These are phyloP conservation scores for Serranus cabrilla DNA, from an alignment of 2,797 vertebrate genomes.

Conservation along the genomic window DNA sequence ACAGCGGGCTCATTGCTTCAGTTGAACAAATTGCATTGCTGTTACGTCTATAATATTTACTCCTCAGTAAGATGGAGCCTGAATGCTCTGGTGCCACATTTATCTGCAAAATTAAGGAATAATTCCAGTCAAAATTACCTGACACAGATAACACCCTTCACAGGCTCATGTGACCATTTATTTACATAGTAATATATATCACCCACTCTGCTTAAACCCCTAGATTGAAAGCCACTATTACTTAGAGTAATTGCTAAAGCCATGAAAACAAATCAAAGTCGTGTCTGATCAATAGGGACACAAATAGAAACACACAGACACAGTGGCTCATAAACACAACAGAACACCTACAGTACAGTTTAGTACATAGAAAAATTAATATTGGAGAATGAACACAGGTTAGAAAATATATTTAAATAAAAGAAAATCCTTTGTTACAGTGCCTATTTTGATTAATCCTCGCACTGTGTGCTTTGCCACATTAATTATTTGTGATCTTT, in stretches of 20 bases:
- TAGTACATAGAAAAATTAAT: not conserved
- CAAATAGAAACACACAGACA: constrained; percentile 14
- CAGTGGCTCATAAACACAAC: not conserved
- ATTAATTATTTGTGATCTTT: not conserved
- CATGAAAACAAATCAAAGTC: constrained; percentile 49
- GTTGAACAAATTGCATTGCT: constrained; percentile 8
- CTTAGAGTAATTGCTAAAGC: constrained; percentile 28
- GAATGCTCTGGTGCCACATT: constrained; percentile 11
- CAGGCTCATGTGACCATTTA: not conserved
- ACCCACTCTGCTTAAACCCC: not conserved
- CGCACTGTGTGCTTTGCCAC: not conserved
- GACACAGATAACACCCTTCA: constrained; percentile 2
- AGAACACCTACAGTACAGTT: not conserved
- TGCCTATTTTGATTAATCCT: constrained; percentile 18
- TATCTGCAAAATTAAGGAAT: constrained; percentile 15
- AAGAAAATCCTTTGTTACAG: not conserved
- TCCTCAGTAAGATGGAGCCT: constrained; percentile 2
- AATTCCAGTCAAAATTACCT: constrained; percentile 5
- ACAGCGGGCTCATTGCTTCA: constrained; percentile 19
- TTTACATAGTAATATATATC: constrained; percentile 20
- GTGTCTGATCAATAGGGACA: constrained; percentile 42
- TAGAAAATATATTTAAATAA: not conserved
- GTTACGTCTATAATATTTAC: constrained; percentile 18
- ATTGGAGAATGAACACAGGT: not conserved
- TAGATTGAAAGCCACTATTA: constrained; percentile 24